These are phyloP conservation scores for Casuarius casuarius DNA, from an alignment of 2,113 vertebrate genomes.

Conservation along the genomic window DNA sequence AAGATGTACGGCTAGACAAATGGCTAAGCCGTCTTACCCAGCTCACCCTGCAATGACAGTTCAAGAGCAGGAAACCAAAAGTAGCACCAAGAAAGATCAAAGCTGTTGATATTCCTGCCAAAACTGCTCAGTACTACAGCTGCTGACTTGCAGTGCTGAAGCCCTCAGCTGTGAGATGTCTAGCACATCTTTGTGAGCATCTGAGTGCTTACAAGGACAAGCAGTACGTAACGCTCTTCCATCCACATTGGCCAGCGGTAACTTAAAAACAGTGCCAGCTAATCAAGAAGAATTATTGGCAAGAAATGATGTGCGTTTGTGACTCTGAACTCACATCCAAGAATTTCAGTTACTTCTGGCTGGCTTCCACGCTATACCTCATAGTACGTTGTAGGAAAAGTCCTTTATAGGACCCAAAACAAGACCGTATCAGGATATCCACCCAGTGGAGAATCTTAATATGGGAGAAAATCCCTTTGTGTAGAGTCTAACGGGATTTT, in stretches of 20 bases:
- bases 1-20: background rate
- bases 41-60: background rate
- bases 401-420: background rate
- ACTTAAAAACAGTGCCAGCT: background rate
- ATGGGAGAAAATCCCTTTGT: background rate
- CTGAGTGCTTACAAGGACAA: conserved; percentile 10
- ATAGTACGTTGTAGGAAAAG: background rate
- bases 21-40: background rate
- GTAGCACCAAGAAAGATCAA: background rate
- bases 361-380: background rate
- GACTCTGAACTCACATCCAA: background rate
- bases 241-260: background rate
- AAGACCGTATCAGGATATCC: background rate
- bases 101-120: conserved; percentile 40
- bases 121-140: background rate
- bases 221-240: fast-evolving
- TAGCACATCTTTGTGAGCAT: background rate
- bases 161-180: conserved; percentile 32
- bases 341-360: background rate
- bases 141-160: conserved; percentile 1
- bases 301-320: background rate
- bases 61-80: conserved; percentile 25
- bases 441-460: fast-evolving
- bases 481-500: background rate
- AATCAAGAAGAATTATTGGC: background rate